Conservation (phyloP, 2,113 vertebrate species). For the Mus pahari region DNA sequence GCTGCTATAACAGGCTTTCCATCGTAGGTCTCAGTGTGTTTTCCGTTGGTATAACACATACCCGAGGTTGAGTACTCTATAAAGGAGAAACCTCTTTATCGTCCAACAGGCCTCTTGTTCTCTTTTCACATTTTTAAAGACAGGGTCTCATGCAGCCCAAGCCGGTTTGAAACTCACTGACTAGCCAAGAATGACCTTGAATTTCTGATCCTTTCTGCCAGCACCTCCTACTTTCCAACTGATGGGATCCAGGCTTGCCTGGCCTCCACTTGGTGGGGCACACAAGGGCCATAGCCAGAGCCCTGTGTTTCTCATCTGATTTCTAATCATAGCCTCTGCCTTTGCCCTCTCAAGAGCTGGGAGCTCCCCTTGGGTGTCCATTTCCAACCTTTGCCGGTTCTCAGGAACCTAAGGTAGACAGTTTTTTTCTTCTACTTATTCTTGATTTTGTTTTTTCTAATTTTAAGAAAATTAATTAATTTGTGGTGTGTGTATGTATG, state of each 20-base stretch:
- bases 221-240: not conserved
- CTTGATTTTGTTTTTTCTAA: too few species aligned
- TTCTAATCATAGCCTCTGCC: not conserved
- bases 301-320: not conserved
- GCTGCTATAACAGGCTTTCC: not conserved
- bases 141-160: not conserved
- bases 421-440: too few species aligned
- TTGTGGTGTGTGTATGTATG: too few species aligned
- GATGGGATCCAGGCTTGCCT: not conserved
- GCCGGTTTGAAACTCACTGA: not conserved
- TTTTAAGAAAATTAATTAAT: too few species aligned
- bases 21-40: not conserved
- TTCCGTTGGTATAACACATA: not conserved
- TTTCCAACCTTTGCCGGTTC: too few species aligned
- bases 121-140: not conserved
- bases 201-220: not conserved
- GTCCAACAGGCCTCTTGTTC: too few species aligned
- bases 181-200: not conserved
- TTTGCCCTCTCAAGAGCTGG: not conserved
- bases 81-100: not conserved
- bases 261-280: not conserved
- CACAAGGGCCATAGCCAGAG: not conserved
- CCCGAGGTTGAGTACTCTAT: not conserved
- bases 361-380: too few species aligned
- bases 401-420: too few species aligned